phyloP scores from a whole-genome alignment of 37 sponge, comb jelly and placozoan genomes.

The Sycon ciliatum region DNA sequence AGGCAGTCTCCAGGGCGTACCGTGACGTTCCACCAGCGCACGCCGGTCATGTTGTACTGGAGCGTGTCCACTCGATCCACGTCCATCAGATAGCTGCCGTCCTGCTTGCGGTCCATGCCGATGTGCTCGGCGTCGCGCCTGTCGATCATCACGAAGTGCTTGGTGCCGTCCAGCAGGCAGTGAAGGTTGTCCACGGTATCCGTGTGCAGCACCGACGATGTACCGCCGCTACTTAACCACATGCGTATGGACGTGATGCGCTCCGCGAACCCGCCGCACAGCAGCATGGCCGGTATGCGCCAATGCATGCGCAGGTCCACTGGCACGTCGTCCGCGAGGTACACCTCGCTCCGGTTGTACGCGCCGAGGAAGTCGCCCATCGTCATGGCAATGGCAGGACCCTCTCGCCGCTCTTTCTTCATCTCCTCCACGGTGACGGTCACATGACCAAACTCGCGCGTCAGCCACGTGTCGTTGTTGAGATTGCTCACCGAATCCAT shows the following conservation, averaged over 20 bases:
- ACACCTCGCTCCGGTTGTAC: slow-evolving; percentile 34
- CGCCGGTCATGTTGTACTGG: too few relatives aligned
- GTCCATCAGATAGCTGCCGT: too few relatives aligned
- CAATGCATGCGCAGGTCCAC: slow-evolving; percentile 30
- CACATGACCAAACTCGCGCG: slow-evolving; percentile 38
- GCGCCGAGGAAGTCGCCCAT: too few relatives aligned
- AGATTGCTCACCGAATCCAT: too few relatives aligned
- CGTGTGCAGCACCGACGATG: slow-evolving; percentile 59
- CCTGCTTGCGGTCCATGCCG: too few relatives aligned
- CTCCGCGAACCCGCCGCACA: slow-evolving; percentile 49
- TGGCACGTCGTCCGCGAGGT: slow-evolving; percentile 36
- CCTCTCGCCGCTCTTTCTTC: slow-evolving; percentile 56
- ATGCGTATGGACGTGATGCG: slow-evolving; percentile 28
- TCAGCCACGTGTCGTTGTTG: too few relatives aligned
- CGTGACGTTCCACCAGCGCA: too few relatives aligned
- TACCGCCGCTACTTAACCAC: slow-evolving; percentile 76
- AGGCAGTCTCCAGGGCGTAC: too few relatives aligned
- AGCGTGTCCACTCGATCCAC: too few relatives aligned
- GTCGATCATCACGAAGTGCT: slow-evolving; percentile 54
- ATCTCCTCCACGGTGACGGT: slow-evolving; percentile 29
- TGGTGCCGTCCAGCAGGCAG: slow-evolving; percentile 50
- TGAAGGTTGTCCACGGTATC: slow-evolving; percentile 56
- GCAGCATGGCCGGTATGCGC: slow-evolving; percentile 36
- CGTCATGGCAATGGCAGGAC: not conserved
- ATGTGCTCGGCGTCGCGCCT: too few relatives aligned